Base-by-base conservation (phyloP, 2,888 invertebrate genomes). In the Balanococcus diminutus region DNA sequence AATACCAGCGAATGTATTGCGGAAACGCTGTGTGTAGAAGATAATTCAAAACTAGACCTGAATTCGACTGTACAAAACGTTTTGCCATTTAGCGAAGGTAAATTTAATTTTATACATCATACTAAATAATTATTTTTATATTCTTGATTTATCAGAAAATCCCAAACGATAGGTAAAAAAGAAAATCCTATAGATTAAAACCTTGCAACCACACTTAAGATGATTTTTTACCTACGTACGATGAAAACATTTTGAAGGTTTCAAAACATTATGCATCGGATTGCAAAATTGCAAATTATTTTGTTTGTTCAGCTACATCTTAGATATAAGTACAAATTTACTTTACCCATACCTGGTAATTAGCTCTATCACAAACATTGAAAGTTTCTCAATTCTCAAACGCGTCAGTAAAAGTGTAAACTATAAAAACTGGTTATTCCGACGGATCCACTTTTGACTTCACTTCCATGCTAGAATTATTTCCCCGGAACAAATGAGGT, bases 311-410 rank as follows among this genome's bases (percentile, higher is more conserved):
- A 46, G 2, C 46, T n/a, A 36, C 4, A 36, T 36, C 8, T 36
- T 36, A 36, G 36, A n/a, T 36, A 46, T 46, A 2, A 5, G 28
- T 28, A 67, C 16, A 67, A 67, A 14, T 67, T 67, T 3, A 14
- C 16, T 28, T 67, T 5, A 3, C 67, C 28, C 28, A 36, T 79
- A 79, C 75, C 75, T 79, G 75, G 36, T 79, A 79, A 79, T 79
- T 79, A 79, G 36, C n/a, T n/a, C n/a, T n/a, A n/a, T n/a, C n/a
- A 79, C 36, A 79, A 79, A 5, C 75, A 79, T 79, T 79, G 75
- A 75, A n/a, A 19, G 28, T 36, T 28, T 79, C 75, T 79, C 19
- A 32, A 36, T 28, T 79, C 75, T 79, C 19, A 32, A 36, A 19
- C 16, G 4, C 75, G 36, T 36, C n/a, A 32, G 75, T 28, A 36